Evolutionary conservation across 35 echinoderm and acorn worm genomes (phyloP).

Genomic region (Stichopus chloronotus): DNA sequence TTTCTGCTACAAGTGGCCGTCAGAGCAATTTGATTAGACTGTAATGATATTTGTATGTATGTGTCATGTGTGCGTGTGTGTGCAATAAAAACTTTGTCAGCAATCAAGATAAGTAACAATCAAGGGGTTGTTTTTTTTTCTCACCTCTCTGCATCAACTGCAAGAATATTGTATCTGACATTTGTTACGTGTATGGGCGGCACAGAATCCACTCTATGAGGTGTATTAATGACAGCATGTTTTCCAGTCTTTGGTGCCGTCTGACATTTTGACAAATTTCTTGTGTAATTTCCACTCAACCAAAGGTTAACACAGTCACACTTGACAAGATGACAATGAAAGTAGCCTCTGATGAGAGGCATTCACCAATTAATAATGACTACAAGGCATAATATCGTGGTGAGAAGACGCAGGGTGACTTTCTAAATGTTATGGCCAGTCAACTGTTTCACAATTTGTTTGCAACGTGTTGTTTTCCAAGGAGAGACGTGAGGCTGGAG

Average conservation of each 20-base stretch:
- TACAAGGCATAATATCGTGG: not conserved
- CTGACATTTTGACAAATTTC: conserved; percentile 36
- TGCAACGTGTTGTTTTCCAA: conserved; percentile 1
- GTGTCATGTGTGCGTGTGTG: not conserved
- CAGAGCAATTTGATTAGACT: too few species aligned
- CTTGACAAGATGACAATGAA: not conserved
- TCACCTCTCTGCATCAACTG: too few species aligned
- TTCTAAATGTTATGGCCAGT: not conserved
- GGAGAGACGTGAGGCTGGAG: too few species aligned
- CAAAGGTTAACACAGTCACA: not conserved
- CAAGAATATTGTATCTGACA: too few species aligned
- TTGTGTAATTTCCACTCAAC: not conserved
- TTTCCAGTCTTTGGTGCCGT: not conserved
- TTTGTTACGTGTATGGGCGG: too few species aligned
- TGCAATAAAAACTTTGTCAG: not conserved
- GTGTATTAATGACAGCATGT: too few species aligned
- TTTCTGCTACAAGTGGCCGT: too few species aligned
- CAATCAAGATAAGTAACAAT: not conserved
- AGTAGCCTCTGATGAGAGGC: not conserved
- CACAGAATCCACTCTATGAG: too few species aligned
- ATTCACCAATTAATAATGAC: conserved; percentile 15
- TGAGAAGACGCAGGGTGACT: not conserved
- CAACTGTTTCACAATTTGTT: conserved; percentile 2
- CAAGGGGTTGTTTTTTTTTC: too few species aligned
- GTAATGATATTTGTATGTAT: too few species aligned